Evolutionary conservation across 1,140 invertebrate species (phyloP).

Genomic region (Panagrolaimus sp.): DNA sequence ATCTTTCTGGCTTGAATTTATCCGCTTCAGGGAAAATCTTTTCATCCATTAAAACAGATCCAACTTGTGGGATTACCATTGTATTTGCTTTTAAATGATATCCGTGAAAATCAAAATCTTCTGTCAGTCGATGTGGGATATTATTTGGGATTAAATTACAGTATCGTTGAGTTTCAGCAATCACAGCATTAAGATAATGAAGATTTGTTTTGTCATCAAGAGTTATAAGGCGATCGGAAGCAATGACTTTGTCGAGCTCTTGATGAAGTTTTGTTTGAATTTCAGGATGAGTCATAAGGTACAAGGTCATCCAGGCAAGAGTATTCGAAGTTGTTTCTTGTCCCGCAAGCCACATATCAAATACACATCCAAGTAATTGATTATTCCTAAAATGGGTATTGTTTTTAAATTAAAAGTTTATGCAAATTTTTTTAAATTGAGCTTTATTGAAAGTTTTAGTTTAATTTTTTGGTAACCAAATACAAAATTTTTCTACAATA

Average conservation of each 20-base stretch:
- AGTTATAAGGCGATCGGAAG: slow-evolving; percentile 20
- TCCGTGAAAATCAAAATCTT: slow-evolving; percentile 22
- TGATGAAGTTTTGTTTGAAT: slow-evolving; percentile 26
- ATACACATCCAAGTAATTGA: background rate
- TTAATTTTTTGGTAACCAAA: no score
- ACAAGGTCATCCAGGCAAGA: slow-evolving; percentile 1
- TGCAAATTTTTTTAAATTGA: background rate
- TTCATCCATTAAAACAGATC: slow-evolving; percentile 27
- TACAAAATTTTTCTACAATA: no score
- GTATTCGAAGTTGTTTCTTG: slow-evolving; percentile 17
- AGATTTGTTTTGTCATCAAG: background rate
- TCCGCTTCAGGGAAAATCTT: slow-evolving; percentile 75
- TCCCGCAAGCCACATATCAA: slow-evolving; percentile 24
- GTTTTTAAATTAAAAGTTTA: no score
- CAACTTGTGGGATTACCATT: slow-evolving; percentile 6
- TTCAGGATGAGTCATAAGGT: slow-evolving; percentile 24
- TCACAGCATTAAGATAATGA: background rate
- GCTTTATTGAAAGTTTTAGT: background rate
- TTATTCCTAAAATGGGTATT: no score
- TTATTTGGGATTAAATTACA: slow-evolving; percentile 31
- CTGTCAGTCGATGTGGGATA: slow-evolving; percentile 25
- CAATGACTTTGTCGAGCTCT: slow-evolving; percentile 27
- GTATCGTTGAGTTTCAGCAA: slow-evolving; percentile 26
- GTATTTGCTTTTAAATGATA: slow-evolving; percentile 22
- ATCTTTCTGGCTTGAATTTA: slow-evolving; percentile 74